These are phyloP conservation scores for Molanna angustata DNA, from an alignment of 2,888 invertebrate genomes.

Conservation along the genomic window DNA sequence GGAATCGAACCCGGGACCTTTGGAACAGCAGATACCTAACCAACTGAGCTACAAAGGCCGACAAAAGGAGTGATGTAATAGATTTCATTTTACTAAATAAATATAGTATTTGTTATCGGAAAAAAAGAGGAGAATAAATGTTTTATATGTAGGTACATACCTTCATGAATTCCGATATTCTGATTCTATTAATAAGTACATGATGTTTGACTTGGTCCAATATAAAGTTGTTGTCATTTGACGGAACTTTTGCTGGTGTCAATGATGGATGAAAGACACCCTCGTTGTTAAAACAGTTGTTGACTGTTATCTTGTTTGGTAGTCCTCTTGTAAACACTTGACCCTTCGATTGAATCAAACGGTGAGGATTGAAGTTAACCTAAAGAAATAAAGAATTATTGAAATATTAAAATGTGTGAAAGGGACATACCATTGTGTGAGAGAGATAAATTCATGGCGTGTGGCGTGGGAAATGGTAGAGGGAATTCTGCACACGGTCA, in stretches of 20 bases:
- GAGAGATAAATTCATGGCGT: too few species aligned
- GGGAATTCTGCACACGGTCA: too few species aligned
- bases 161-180: slow-evolving; percentile 68
- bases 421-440: too few species aligned
- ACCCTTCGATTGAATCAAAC: slow-evolving; percentile 8
- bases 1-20: too few species aligned
- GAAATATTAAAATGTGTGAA: too few species aligned
- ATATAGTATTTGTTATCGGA: background rate
- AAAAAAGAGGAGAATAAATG: background rate
- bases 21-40: too few species aligned
- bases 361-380: slow-evolving; percentile 16
- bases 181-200: slow-evolving; percentile 60
- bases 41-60: too few species aligned
- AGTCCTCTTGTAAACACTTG: background rate
- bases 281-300: slow-evolving; percentile 14
- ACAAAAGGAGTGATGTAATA: too few species aligned
- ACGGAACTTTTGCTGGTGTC: slow-evolving; percentile 30
- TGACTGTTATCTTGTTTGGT: slow-evolving; percentile 1
- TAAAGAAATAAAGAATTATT: too few species aligned
- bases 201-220: slow-evolving; percentile 67
- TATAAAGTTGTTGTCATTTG: slow-evolving; percentile 35
- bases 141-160: too few species aligned
- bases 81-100: too few species aligned
- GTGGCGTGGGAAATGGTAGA: too few species aligned
- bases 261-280: slow-evolving; percentile 60